phyloP scores from a whole-genome alignment of 2,888 invertebrate genomes.

The Dorcus hopei region DNA sequence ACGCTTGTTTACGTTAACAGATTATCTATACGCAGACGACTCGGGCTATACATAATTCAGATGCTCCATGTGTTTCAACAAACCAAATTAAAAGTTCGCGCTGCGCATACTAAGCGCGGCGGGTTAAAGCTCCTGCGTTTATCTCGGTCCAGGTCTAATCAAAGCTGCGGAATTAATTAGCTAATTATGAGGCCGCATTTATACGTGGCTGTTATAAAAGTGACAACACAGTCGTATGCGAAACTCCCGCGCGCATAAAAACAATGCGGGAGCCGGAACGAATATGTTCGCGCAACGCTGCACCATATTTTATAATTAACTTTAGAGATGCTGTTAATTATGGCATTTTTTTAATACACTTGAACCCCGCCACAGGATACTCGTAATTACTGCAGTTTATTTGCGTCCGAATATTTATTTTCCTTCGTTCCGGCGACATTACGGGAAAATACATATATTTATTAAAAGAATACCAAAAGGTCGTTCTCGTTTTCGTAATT shows the following conservation, averaged over 20 bases:
- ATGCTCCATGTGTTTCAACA: constrained; percentile 32
- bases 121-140: not conserved
- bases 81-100: constrained; percentile 20
- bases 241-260: not conserved
- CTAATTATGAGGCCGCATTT: constrained; percentile 13
- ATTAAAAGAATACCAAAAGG: no score
- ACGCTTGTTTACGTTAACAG: constrained; percentile 34
- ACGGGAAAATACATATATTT: no score
- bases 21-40: constrained; percentile 31
- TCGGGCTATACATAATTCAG: constrained; percentile 33
- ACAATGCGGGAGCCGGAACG: not conserved
- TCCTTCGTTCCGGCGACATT: no score
- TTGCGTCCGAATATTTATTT: no score
- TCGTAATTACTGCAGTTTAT: no score
- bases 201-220: constrained; percentile 1
- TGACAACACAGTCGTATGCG: not conserved
- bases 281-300: not conserved
- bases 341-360: constrained; percentile 1
- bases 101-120: constrained; percentile 13
- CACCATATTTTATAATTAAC: constrained; percentile 7
- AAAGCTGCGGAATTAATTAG: constrained; percentile 12
- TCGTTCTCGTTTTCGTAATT: no score
- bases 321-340: constrained; percentile 3
- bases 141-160: constrained; percentile 2
- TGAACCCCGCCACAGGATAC: no score